A percentile compares a stretch with the other conserved stretches of the same genome.
Conservation (phyloP, 2,113 vertebrate genomes). For the Pedionomus torquatus region DNA sequence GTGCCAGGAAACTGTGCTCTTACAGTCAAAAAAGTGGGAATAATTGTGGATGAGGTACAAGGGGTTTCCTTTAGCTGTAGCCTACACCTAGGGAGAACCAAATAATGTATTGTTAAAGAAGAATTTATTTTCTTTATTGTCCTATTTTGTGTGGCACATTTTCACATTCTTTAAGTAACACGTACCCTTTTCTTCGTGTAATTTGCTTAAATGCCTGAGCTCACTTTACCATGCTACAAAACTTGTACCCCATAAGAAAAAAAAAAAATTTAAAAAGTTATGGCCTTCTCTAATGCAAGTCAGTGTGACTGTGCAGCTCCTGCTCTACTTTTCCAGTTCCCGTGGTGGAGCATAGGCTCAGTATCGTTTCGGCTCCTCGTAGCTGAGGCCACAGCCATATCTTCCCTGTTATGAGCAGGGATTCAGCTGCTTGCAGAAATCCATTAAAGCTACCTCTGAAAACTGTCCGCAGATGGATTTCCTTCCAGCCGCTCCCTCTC, state of each 20-base stretch:
- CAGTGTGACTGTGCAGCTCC: not conserved
- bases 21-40: not conserved
- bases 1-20: not conserved
- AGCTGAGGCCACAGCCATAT: fast-evolving
- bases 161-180: not conserved
- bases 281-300: not conserved
- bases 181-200: not conserved
- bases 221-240: not conserved
- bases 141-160: not conserved
- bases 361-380: not conserved
- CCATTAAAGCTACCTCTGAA: not conserved
- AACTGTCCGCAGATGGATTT: not conserved
- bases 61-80: not conserved
- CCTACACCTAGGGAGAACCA: not conserved
- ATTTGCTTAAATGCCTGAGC: not conserved
- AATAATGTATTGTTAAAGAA: not conserved
- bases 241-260: not conserved
- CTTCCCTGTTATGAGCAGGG: not conserved
- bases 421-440: not conserved
- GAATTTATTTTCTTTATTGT: not conserved
- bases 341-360: not conserved
- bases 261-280: fast-evolving
- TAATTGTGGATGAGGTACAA: not conserved
- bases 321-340: not conserved
- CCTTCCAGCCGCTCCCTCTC: not conserved